Evolutionary conservation across 2,888 invertebrate genomes (phyloP).

Genomic region (Ophonus ardosiacus): DNA sequence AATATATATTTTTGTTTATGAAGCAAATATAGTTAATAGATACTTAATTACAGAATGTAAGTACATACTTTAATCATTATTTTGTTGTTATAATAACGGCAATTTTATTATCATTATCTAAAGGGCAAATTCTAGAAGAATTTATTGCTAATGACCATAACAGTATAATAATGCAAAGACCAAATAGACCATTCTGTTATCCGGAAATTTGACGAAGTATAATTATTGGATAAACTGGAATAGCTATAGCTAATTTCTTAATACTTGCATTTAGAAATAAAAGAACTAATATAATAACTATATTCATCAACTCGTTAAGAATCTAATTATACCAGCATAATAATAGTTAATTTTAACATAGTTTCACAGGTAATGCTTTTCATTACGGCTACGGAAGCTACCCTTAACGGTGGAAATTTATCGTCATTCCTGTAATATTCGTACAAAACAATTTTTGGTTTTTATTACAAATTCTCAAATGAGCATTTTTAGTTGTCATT

Average conservation of each 20-base stretch:
- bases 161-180: slow-evolving; percentile 25
- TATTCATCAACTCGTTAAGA: slow-evolving; percentile 5
- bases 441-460: too few species aligned
- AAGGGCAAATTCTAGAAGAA: background rate
- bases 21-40: too few species aligned
- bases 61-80: too few species aligned
- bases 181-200: slow-evolving; percentile 13
- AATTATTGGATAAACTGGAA: slow-evolving; percentile 6
- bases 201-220: slow-evolving; percentile 9
- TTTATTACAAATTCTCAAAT: too few species aligned
- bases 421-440: too few species aligned
- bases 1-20: too few species aligned
- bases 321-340: background rate
- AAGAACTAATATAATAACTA: slow-evolving; percentile 1
- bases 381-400: too few species aligned
- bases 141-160: slow-evolving; percentile 19
- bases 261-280: background rate
- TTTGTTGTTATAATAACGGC: background rate
- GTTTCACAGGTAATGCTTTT: too few species aligned
- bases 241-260: slow-evolving; percentile 16
- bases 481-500: too few species aligned
- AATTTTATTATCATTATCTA: background rate
- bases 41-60: too few species aligned
- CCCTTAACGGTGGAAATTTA: too few species aligned
- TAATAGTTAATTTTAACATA: background rate